Conservation (phyloP, 2,113 vertebrate species). For the Neotragus pygmaeus region DNA sequence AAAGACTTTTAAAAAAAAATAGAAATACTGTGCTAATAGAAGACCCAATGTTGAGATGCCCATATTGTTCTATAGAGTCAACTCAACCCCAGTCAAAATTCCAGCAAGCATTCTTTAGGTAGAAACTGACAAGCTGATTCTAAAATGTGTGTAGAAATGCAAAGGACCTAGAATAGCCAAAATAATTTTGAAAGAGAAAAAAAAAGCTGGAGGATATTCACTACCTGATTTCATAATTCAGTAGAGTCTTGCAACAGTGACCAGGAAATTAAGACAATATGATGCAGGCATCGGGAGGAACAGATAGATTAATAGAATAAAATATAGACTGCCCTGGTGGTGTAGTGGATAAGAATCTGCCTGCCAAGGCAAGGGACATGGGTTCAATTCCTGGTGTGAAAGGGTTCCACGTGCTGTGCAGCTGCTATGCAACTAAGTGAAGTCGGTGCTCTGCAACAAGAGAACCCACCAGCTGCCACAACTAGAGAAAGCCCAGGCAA, state of each 20-base stretch:
- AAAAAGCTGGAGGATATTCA: neutral
- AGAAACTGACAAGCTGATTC: neutral
- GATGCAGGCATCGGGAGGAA: neutral
- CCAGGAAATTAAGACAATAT: neutral
- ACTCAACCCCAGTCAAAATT: neutral
- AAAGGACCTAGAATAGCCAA: neutral
- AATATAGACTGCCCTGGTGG: neutral
- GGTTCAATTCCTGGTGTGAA: neutral
- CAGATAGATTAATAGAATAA: neutral
- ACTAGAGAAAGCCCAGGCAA: no score
- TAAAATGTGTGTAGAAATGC: neutral
- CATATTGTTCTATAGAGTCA: neutral
- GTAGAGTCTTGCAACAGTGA: neutral
- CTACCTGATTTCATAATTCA: neutral
- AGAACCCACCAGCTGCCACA: neutral
- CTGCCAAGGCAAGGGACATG: neutral
- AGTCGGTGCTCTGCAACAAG: neutral
- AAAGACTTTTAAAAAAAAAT: neutral
- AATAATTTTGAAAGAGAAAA: neutral
- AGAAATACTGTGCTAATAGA: neutral
- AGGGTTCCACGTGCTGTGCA: neutral
- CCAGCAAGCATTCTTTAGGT: neutral
- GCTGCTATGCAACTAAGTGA: neutral
- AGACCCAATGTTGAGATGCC: neutral
- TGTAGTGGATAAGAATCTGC: accelerated